phyloP scores from a whole-genome alignment of 2,888 invertebrate species.

The Pardosa pseudoannulata region DNA sequence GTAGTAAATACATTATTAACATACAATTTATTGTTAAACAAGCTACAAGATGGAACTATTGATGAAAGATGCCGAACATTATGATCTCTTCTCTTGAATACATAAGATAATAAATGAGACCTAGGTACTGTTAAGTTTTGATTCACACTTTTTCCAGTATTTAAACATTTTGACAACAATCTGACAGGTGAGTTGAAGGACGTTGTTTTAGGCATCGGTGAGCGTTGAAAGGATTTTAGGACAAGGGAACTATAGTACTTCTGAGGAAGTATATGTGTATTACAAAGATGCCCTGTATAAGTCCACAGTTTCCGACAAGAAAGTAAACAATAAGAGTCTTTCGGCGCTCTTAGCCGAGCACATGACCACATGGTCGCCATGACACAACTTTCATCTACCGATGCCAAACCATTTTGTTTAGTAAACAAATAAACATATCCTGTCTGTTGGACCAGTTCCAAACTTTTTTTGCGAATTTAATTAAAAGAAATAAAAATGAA shows the following conservation, averaged over 20 bases:
- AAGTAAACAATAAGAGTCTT: no score
- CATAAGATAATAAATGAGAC: not conserved
- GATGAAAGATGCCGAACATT: not conserved
- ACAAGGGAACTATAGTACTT: not conserved
- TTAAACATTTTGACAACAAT: not conserved
- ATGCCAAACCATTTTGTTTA: constrained; percentile 8
- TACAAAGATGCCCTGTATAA: no score
- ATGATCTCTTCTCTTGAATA: not conserved
- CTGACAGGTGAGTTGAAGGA: not conserved
- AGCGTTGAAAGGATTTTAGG: not conserved
- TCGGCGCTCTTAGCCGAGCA: no score
- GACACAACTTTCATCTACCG: constrained; percentile 10
- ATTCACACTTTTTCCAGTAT: not conserved
- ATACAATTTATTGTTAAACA: not conserved
- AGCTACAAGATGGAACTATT: not conserved
- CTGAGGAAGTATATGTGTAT: no score
- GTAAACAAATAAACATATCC: not conserved
- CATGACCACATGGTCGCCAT: constrained; percentile 34
- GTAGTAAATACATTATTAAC: not conserved
- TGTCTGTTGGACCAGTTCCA: not conserved
- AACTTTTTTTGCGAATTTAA: no score
- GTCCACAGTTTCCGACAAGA: no score
- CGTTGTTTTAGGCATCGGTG: not conserved
- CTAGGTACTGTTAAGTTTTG: not conserved
- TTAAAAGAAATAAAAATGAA: no score